These are phyloP conservation scores for Cephus rjabovi DNA, from an alignment of 2,888 invertebrate species.

Conservation along the genomic window DNA sequence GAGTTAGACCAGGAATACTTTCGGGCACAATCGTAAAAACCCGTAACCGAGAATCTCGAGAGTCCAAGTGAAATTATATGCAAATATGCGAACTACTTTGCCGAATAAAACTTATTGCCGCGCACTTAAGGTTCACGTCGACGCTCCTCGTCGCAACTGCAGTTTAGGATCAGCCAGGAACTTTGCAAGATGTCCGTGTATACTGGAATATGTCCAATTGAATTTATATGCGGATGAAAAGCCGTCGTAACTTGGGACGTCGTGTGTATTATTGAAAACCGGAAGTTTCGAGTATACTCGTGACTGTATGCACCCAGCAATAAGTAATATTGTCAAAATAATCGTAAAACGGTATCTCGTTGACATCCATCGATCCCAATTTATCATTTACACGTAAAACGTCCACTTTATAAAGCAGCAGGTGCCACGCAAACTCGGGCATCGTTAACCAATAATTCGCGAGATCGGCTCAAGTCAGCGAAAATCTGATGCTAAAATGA, in stretches of 20 bases:
- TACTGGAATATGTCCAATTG: no score
- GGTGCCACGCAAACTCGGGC: constrained; percentile 10
- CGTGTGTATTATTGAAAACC: no score
- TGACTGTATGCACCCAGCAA: no score
- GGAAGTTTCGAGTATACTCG: no score
- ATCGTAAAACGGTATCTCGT: no score
- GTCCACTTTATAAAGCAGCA: constrained; percentile 2
- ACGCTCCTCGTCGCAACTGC: no score
- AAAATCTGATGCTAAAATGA: not conserved
- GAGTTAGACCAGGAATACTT: not conserved
- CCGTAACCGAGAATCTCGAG: not conserved
- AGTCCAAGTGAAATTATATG: not conserved
- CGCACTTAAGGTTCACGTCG: no score
- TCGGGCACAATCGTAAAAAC: not conserved
- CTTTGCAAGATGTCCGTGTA: no score
- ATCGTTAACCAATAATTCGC: constrained; percentile 16
- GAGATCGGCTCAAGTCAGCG: not conserved
- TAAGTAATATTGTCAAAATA: no score
- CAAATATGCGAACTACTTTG: not conserved
- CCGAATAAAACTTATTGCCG: not conserved
- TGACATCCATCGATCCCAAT: not conserved
- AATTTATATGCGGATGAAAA: no score
- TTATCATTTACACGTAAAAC: not conserved
- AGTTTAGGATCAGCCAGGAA: no score
- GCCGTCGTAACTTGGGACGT: no score